These are phyloP conservation scores for Hypena proboscidalis DNA, from an alignment of 2,888 invertebrate genomes.

Conservation along the genomic window DNA sequence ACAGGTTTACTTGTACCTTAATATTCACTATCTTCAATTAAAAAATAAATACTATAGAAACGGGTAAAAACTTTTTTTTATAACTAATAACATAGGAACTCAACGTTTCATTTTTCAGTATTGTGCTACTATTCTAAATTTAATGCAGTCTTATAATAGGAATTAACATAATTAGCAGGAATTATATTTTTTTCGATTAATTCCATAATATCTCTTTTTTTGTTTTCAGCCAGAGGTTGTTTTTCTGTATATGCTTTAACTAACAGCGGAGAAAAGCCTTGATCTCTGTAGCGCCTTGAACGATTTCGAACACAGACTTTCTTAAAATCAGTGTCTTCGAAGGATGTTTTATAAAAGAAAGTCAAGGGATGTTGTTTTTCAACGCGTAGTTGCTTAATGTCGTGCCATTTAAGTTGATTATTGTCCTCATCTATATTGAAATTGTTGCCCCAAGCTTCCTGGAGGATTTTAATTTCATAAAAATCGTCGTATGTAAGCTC, in stretches of 20 bases:
- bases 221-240: constrained; percentile 13
- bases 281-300: constrained; percentile 12
- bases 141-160: constrained; percentile 17
- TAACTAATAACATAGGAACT: constrained; percentile 4
- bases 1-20: constrained; percentile 6
- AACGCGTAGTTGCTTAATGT: constrained; percentile 30
- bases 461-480: constrained; percentile 19
- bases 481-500: constrained; percentile 5
- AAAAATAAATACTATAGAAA: constrained; percentile 5
- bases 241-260: constrained; percentile 13
- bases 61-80: too few species aligned
- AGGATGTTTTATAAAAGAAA: constrained; percentile 19
- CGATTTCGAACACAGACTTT: constrained; percentile 15
- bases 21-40: not conserved
- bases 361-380: constrained; percentile 29
- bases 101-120: constrained; percentile 5
- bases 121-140: constrained; percentile 14
- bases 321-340: constrained; percentile 11
- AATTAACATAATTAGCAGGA: constrained; percentile 9
- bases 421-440: constrained; percentile 32
- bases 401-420: constrained; percentile 32
- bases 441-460: constrained; percentile 31
- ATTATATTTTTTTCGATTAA: constrained; percentile 13
- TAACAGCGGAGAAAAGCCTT: constrained; percentile 12
- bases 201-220: constrained; percentile 13